Evolutionary conservation across 2,797 vertebrate genomes (phyloP).

Genomic region (Chiloscyllium punctatum): DNA sequence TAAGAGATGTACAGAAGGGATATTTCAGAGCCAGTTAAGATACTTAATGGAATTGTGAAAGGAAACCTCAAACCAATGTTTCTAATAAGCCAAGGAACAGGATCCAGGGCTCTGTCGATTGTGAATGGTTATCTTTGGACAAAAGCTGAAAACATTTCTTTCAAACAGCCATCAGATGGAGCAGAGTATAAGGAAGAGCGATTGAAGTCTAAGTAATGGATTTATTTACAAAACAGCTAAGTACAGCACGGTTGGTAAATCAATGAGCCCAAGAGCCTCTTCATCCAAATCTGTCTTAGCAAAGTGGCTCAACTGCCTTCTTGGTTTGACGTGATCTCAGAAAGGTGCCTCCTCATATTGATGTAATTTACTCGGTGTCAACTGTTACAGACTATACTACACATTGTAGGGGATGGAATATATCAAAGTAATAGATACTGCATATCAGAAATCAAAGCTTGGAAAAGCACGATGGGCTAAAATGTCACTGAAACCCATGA

Average conservation of each 20-base stretch:
- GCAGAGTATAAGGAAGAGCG: background rate
- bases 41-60: background rate
- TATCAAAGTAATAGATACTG: background rate
- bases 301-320: background rate
- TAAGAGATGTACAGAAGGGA: background rate
- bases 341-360: background rate
- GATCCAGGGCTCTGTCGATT: background rate
- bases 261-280: background rate
- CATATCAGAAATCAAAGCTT: background rate
- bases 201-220: background rate
- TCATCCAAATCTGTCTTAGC: background rate
- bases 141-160: background rate
- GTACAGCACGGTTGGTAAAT: background rate
- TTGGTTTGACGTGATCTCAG: background rate
- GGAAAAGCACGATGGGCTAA: background rate
- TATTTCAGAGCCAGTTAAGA: background rate
- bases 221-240: background rate
- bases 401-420: background rate
- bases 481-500: too few species aligned
- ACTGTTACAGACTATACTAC: background rate
- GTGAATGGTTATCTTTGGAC: background rate
- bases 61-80: background rate
- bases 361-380: background rate
- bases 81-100: background rate
- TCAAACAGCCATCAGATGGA: background rate